phyloP scores from a whole-genome alignment of 2,888 invertebrate genomes.

The Oxystoma pomonae region DNA sequence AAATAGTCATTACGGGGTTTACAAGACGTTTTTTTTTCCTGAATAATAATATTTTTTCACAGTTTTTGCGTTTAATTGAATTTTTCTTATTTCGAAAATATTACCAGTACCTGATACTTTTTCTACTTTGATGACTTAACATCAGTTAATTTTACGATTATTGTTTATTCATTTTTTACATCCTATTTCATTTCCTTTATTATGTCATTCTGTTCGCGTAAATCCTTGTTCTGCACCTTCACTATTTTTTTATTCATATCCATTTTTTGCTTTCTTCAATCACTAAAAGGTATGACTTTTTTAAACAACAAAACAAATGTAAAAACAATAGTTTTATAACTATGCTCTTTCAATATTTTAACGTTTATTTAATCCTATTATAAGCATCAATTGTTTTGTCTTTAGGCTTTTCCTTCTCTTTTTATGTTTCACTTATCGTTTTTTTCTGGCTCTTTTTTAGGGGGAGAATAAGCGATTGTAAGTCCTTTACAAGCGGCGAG shows the following conservation, averaged over 20 bases:
- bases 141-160: background rate
- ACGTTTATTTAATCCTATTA: slow-evolving; percentile 23
- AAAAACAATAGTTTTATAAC: too few relatives aligned
- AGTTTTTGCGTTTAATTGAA: background rate
- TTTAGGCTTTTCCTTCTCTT: slow-evolving; percentile 23
- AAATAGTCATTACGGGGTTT: background rate
- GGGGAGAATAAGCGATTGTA: slow-evolving; percentile 35
- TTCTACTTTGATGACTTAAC: background rate
- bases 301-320: too few relatives aligned
- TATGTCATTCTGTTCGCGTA: too few relatives aligned
- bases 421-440: slow-evolving; percentile 36
- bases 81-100: background rate
- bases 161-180: background rate
- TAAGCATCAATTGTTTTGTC: slow-evolving; percentile 21
- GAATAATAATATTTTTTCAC: background rate
- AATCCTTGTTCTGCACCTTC: too few relatives aligned
- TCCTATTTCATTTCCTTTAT: background rate
- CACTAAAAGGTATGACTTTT: too few relatives aligned
- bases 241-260: too few relatives aligned
- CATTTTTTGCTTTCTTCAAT: too few relatives aligned
- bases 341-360: too few relatives aligned
- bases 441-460: slow-evolving; percentile 31
- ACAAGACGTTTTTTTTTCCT: background rate
- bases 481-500: slow-evolving; percentile 47
- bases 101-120: background rate